phyloP scores from a whole-genome alignment of 2,113 vertebrate species.

The Oryzias celebensis region DNA sequence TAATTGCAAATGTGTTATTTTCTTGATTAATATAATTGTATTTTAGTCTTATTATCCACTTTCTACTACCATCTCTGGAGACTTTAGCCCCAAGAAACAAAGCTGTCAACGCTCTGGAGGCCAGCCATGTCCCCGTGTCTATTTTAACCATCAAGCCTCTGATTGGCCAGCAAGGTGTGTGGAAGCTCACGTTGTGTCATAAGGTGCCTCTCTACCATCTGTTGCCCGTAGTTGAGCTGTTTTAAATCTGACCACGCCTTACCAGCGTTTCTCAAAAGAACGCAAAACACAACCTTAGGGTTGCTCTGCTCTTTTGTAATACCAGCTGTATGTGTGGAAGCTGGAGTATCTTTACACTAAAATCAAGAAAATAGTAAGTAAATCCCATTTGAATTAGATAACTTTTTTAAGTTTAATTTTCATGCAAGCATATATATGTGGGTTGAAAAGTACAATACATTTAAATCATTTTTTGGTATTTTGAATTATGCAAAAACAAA shows the following conservation, averaged over 20 bases:
- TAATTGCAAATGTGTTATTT: slow-evolving; percentile 26
- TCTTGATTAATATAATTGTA: slow-evolving; percentile 20
- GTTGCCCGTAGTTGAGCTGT: slow-evolving; percentile 63
- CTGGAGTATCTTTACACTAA: slow-evolving; percentile 12
- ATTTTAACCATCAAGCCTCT: slow-evolving; percentile 66
- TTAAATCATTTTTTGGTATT: too few relatives aligned
- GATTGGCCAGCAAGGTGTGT: slow-evolving; percentile 66
- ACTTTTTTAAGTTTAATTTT: too few relatives aligned
- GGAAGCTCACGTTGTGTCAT: slow-evolving; percentile 66
- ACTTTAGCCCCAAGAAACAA: slow-evolving; percentile 48
- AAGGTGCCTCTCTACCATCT: slow-evolving; percentile 77
- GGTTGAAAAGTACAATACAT: too few relatives aligned
- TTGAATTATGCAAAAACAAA: not conserved
- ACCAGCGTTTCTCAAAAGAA: slow-evolving; percentile 41
- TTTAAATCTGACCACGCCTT: slow-evolving; percentile 57
- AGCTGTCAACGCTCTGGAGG: slow-evolving; percentile 60
- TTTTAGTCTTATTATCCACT: slow-evolving; percentile 17
- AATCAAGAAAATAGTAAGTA: slow-evolving; percentile 8
- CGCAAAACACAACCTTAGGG: slow-evolving; percentile 64
- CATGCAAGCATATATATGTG: too few relatives aligned
- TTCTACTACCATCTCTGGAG: slow-evolving; percentile 42
- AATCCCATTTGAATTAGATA: not conserved
- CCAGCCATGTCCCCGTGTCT: slow-evolving; percentile 56
- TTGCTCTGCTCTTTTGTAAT: slow-evolving; percentile 51
- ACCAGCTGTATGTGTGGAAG: slow-evolving; percentile 14